Conservation (phyloP, 2,888 invertebrate species). For the Athripsodes cinereus region DNA sequence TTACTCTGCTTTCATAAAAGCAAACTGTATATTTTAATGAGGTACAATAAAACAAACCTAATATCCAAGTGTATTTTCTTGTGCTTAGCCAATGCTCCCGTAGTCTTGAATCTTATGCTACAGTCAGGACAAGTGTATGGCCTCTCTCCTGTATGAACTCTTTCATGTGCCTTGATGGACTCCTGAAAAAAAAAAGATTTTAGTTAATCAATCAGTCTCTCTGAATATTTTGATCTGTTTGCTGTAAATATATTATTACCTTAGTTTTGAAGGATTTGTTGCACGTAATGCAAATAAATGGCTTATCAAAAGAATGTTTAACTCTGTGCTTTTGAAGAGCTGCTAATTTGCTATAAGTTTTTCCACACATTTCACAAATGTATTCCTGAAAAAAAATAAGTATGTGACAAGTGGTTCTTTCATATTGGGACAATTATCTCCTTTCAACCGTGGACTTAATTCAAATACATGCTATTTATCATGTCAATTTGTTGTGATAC, state of each 20-base stretch:
- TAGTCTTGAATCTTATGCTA: not conserved
- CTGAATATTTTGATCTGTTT: too few species aligned
- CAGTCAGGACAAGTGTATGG: not conserved
- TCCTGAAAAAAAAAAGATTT: slow-evolving; percentile 2
- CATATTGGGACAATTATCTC: too few species aligned
- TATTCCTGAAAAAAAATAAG: slow-evolving; percentile 39
- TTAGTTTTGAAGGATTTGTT: slow-evolving; percentile 50
- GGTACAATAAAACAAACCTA: not conserved
- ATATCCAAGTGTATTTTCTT: slow-evolving; percentile 1
- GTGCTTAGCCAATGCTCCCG: not conserved
- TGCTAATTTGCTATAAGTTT: slow-evolving; percentile 53
- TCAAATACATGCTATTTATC: too few species aligned
- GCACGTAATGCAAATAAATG: slow-evolving; percentile 51
- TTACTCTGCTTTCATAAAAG: not conserved
- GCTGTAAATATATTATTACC: too few species aligned
- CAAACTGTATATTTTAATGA: too few species aligned
- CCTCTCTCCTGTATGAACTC: not conserved
- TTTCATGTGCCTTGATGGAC: not conserved
- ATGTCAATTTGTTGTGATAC: too few species aligned
- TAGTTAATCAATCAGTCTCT: too few species aligned
- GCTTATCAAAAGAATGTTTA: slow-evolving; percentile 55
- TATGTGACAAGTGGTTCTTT: too few species aligned
- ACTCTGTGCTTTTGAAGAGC: slow-evolving; percentile 53
- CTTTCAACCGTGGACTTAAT: too few species aligned
- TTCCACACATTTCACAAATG: slow-evolving; percentile 50